A percentile compares a stretch with the other conserved stretches of the same genome.
Conservation (phyloP, 2,888 invertebrate genomes). For the Oxystoma pomonae region DNA sequence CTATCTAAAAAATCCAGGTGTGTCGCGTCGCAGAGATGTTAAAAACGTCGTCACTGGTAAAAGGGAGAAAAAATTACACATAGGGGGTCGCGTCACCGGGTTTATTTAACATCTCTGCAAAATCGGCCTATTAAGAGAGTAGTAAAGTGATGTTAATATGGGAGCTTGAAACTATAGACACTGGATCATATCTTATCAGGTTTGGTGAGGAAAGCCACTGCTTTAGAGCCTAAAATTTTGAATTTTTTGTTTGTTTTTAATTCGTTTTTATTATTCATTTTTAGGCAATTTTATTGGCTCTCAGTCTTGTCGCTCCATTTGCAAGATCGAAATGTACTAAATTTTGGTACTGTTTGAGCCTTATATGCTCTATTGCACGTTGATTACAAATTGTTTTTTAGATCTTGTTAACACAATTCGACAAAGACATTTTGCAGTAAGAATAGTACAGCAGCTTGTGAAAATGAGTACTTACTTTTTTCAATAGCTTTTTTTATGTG, state of each 20-base stretch:
- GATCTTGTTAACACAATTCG: too few species aligned
- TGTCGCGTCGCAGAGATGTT: conserved; percentile 1
- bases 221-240: neutral
- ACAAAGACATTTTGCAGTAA: too few species aligned
- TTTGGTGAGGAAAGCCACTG: neutral
- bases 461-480: too few species aligned
- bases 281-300: too few species aligned
- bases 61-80: neutral
- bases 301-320: too few species aligned
- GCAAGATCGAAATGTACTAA: neutral
- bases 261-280: too few species aligned
- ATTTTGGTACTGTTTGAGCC: too few species aligned
- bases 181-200: neutral
- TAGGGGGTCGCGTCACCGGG: neutral
- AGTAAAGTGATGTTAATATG: neutral
- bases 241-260: neutral
- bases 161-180: neutral
- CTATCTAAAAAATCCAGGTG: conserved; percentile 1
- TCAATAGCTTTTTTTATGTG: too few species aligned
- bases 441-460: too few species aligned
- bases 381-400: too few species aligned
- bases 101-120: neutral
- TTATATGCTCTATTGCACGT: too few species aligned
- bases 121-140: neutral
- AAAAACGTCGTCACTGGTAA: neutral